Conservation (phyloP, 2,888 invertebrate species). For the Heliothis peltigera region DNA sequence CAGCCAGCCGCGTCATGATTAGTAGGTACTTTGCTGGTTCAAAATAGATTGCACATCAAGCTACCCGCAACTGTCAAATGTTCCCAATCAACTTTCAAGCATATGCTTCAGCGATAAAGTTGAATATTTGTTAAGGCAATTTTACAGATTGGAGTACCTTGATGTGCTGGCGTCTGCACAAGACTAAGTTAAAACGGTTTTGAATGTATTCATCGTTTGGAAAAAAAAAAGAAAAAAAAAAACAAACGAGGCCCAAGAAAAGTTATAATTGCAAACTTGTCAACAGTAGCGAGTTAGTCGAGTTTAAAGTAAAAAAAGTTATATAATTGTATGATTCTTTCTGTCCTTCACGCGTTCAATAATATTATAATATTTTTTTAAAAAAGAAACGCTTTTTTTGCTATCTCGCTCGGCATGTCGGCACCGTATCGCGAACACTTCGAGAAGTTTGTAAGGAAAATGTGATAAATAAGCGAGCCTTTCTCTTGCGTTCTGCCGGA, state of each 20-base stretch:
- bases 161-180: too few relatives aligned
- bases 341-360: constrained; percentile 34
- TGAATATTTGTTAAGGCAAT: too few relatives aligned
- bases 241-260: constrained; percentile 23
- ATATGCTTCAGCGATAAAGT: too few relatives aligned
- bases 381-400: constrained; percentile 16
- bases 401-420: background rate
- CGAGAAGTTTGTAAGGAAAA: constrained; percentile 30
- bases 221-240: too few relatives aligned
- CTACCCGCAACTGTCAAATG: too few relatives aligned
- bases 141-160: too few relatives aligned
- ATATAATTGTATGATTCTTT: constrained; percentile 12
- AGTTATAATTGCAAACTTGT: constrained; percentile 43
- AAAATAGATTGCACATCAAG: constrained; percentile 15
- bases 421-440: constrained; percentile 6
- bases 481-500: constrained; percentile 3
- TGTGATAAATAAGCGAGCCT: background rate
- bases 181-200: constrained; percentile 8
- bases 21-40: background rate
- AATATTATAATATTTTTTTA: constrained; percentile 26
- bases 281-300: constrained; percentile 11
- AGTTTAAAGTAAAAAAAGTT: constrained; percentile 34
- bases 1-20: constrained; percentile 9
- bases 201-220: constrained; percentile 16
- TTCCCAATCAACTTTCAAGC: too few relatives aligned